phyloP scores from a whole-genome alignment of 2,888 invertebrate species.

The Rhagonycha fulva region DNA sequence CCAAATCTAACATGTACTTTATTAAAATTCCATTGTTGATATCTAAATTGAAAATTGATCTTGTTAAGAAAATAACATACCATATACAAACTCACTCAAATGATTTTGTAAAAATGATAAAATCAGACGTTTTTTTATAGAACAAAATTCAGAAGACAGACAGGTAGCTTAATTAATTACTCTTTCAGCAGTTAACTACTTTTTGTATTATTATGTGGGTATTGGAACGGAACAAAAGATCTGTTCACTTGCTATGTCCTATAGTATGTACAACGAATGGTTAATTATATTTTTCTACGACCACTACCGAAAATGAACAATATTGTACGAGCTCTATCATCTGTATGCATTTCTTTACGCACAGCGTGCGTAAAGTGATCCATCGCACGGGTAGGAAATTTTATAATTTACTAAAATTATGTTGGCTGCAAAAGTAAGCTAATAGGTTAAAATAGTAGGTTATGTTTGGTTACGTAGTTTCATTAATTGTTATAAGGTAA shows the following conservation, averaged over 20 bases:
- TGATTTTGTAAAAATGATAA: conserved; percentile 16
- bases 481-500: no score
- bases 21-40: conserved; percentile 13
- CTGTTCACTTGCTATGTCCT: background rate
- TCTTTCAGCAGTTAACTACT: conserved; percentile 18
- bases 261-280: background rate
- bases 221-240: conserved; percentile 16
- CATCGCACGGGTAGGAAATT: no score
- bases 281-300: background rate
- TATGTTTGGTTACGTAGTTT: no score
- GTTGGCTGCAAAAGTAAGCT: no score
- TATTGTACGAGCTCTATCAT: no score
- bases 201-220: conserved; percentile 13
- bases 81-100: background rate
- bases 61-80: conserved; percentile 17
- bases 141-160: conserved; percentile 10
- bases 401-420: no score
- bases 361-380: no score
- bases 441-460: no score
- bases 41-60: conserved; percentile 14
- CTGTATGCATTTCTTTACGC: no score
- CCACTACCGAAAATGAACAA: no score
- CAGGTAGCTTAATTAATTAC: conserved; percentile 18
- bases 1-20: conserved; percentile 11
- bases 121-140: conserved; percentile 13